Evolutionary conservation across 2,888 invertebrate species (phyloP), one percentile per base, ranked within the genome.

Genomic region (Yponomeuta malinellus): DNA sequence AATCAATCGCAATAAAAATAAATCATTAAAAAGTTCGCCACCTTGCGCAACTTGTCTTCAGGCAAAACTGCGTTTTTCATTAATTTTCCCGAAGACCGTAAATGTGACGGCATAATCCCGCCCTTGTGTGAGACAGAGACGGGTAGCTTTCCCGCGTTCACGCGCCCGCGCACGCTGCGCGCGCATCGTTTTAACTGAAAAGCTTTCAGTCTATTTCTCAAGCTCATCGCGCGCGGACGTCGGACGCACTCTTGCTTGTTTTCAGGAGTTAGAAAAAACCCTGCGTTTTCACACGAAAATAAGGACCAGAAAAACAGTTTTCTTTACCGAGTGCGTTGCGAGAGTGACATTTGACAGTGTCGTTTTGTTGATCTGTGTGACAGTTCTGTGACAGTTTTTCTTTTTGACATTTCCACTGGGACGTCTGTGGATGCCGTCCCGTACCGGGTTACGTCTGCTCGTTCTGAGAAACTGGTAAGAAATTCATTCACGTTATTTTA

Each of bases 391-490:
- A 77, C 77, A 74, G 74, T 76, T 76, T 76, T 78, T 76, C 75
- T 74, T 59, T 59, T 59, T 59, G 74, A 76, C 74, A 76, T 77
- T 71, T 75, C 72, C 69, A 23, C 15, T 71, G 31, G 10, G 23
- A 33, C 52, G 33, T 73, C 79, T 78, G 83, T 80, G 80, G 82
- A 81, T 85, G 76, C 70, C 31, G n/a, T 69, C 74, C 74, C 76
- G 76, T 74, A 75, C 77, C 75, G 78, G 80, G 82, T 80, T 82
- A 59, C 52, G 52, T 65, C 65, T 81, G 76, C 79, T 80, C 78
- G 81, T 87, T 85, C 84, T 80, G 74, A 79, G 85, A 83, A 84
- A 78, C 79, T 84, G 90, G 91, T 91, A 85, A 89, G 91, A 84
- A 84, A 15, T 86, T 85, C 48, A n/a, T 69, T 69, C 69, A 83